Base-by-base conservation (phyloP, 2,113 vertebrate genomes). In the Sisor rabdophorus region DNA sequence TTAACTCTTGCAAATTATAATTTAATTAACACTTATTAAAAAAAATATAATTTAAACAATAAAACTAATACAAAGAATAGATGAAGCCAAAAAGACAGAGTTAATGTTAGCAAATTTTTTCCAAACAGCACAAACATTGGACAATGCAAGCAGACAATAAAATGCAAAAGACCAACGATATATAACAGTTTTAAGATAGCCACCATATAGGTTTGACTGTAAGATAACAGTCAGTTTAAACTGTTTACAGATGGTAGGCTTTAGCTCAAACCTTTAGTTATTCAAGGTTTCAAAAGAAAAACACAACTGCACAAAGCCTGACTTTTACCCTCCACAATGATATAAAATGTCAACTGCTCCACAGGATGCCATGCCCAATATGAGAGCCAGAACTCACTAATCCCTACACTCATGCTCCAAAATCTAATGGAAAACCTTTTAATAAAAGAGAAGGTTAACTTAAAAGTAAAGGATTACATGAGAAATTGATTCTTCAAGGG, bases 21-120 rank as follows among this genome's bases (percentile, higher is more conserved):
- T 76, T 83, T 82, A 67, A 83, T 83, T 80, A 81, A 79, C 69
- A 63, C 71, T 61, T 60, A 70, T n/a, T n/a, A n/a, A n/a, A n/a
- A n/a, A n/a, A n/a, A n/a, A n/a, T n/a, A n/a, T n/a, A n/a, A n/a
- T n/a, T n/a, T n/a, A 44, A 44, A 44, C 40, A 44, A 44, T 9
- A 44, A 9, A 44, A 44, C 40, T 44, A 44, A 44, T 44, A 44
- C 40, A 44, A 36, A 36, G 40, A 44, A 9, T 44, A 44, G 10
- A 44, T 44, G 10, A 44, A 44, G 40, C 6, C 40, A 10, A 44
- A 44, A 44, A 4, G 9, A 44, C 5, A 44, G 10, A 44, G 9
- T 44, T 4, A 1, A 44, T 44, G 32, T 44, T 9, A 7, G 40
- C 8, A 6, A 44, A 44, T 44, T 44, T 44, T 44, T 44, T 10